phyloP scores from a whole-genome alignment of 2,113 vertebrate genomes.

The Thymallus thymallus region DNA sequence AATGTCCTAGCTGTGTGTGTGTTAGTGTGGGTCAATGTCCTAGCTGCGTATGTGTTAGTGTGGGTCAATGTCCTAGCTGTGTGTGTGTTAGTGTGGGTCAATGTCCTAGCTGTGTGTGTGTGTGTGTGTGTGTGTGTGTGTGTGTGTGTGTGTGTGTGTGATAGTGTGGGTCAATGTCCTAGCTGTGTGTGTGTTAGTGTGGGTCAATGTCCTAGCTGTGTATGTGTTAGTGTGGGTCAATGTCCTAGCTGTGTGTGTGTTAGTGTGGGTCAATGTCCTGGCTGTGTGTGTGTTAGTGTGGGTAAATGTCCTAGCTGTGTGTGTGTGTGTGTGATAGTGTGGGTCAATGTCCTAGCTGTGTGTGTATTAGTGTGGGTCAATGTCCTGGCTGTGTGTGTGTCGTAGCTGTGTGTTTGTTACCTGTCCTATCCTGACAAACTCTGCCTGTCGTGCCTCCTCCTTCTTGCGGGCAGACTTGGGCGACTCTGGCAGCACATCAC shows the following conservation, averaged over 20 bases:
- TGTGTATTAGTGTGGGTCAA: background rate
- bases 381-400: background rate
- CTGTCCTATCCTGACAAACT: constrained; percentile 96
- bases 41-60: too few species aligned
- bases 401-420: constrained; percentile 60
- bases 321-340: background rate
- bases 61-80: too few species aligned
- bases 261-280: background rate
- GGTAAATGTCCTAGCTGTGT: background rate
- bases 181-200: too few species aligned
- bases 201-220: too few species aligned
- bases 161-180: too few species aligned
- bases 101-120: too few species aligned
- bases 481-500: constrained; percentile 94
- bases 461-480: constrained; percentile 96
- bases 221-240: too few species aligned
- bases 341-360: background rate
- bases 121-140: too few species aligned
- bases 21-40: too few species aligned
- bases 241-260: background rate
- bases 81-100: too few species aligned
- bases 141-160: too few species aligned
- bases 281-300: background rate
- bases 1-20: too few species aligned
- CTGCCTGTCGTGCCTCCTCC: constrained; percentile 96